Base-by-base conservation (phyloP, 2,113 vertebrate genomes). In the Hippocampus abdominalis region DNA sequence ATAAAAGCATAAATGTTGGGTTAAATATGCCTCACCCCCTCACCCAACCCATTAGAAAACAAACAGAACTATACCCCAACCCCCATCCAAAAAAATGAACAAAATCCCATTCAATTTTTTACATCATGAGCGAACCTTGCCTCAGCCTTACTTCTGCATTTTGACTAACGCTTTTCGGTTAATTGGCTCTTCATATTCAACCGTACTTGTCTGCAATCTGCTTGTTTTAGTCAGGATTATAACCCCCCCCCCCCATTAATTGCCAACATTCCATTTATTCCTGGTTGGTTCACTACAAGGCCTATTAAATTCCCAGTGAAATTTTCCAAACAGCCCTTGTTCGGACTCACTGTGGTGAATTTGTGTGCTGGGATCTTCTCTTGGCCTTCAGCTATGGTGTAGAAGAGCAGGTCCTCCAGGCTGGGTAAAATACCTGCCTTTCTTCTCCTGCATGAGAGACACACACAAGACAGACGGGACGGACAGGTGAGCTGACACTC, bases 361-460 rank as follows among this genome's bases (percentile, higher is more conserved):
- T 97, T 98, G 89, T 98, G 96, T 18, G 96, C 96, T 1, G 97
- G 97, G 91, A 99, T 98, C 89, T 95, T 98, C 80, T 99, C 97
- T 88, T 98, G 96, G 73, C 97, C 97, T 91, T 98, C 97, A 44
- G 97, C 97, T 80, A 99, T 99, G 74, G 97, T 98, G 89, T 99
- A 98, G 88, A 99, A 99, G 69, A 99, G 94, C 40, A 99, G 93
- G 89, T 99, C 97, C 88, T 99, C 97, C 90, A 99, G 93, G 69
- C 96, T 98, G 82, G 97, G 97, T 78, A 99, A 90, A 70, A 98
- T 93, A 79, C 96, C 96, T 69, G 95, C 94, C 78, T 98, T 96
- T 57, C 92, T 88, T 94, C 96, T 98, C 92, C 97, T 98, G 89
- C 62, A 74, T 78, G 61, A 56, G 9, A 66, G 3, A 78, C 51